Evolutionary conservation across 2,797 vertebrate genomes (phyloP), one percentile per base, ranked within the genome.

Genomic region (Leucoraja ocellata): DNA sequence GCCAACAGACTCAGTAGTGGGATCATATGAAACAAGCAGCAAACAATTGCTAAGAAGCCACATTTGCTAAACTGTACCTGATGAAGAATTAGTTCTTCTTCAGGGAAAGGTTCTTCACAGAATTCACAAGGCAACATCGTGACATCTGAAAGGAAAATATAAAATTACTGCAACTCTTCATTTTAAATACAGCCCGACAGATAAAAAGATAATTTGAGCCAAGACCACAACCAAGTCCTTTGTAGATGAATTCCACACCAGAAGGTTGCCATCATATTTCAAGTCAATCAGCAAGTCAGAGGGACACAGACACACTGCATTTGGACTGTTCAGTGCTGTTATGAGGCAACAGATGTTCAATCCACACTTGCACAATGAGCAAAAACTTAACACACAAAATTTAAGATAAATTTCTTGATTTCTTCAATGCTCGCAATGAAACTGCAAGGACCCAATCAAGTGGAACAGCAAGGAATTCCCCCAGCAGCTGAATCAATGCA

Each of bases 41-140:
- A 39, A 6, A 8, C 32, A 9, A 39, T 91, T 68, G 21, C 14
- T 88, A 9, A 11, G 18, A 74, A 28, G 46, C 63, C 21, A 73
- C 36, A 74, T 23, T 16, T 36, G 23, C 11, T 28, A 74, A 92
- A 92, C 36, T 94, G 94, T 93, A 99, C 99, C 98, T 99, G 98
- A 94, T 99, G 99, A 94, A 99, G 96, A 95, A 99, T 98, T 21
- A 99, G 97, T 93, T 99, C 97, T n/a, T 98, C 97, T 86, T 97
- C 98, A 28, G 98, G 98, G 96, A 97, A 99, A 91, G 99, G 97
- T 95, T 99, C 98, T 95, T 99, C 99, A 83, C 99, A 99, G 94
- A 99, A 99, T 95, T 99, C 99, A 94, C 98, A 99, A 0, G 98
- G 98, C 94, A 99, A 94, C 97, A 98, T 97, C 93, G 96, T 95